Conservation (phyloP, 2,113 vertebrate species). For the Anguilla japonica region DNA sequence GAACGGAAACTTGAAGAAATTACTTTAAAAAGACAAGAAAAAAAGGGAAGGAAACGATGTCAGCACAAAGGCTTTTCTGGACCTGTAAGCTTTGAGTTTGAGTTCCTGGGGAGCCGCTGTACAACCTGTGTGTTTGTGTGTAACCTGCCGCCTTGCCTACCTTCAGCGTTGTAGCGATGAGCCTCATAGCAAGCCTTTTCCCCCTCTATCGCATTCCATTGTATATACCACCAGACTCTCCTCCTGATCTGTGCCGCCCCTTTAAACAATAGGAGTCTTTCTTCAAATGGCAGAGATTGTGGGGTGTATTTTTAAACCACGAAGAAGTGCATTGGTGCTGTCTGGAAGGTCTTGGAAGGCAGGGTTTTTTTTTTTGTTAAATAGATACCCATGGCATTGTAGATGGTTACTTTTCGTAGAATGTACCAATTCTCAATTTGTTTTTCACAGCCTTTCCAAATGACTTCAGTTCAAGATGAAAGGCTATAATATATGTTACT, state of each 20-base stretch:
- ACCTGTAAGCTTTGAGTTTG: not conserved
- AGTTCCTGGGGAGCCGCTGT: not conserved
- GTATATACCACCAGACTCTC: slow-evolving; percentile 11
- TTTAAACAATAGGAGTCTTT: slow-evolving; percentile 5
- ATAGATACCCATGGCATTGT: not conserved
- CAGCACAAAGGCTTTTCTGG: not conserved
- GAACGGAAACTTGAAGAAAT: not conserved
- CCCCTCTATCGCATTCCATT: not conserved
- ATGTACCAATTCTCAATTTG: not conserved
- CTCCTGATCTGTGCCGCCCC: not conserved
- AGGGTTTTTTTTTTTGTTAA: not conserved
- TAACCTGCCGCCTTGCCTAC: not conserved
- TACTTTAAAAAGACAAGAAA: not conserved
- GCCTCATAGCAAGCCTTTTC: not conserved
- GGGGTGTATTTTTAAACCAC: slow-evolving; percentile 3
- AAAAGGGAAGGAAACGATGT: not conserved
- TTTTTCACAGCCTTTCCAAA: not conserved
- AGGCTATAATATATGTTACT: not conserved
- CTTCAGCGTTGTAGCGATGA: not conserved
- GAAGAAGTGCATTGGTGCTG: not conserved
- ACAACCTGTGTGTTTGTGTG: not conserved
- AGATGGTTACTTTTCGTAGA: not conserved
- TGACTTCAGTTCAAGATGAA: not conserved
- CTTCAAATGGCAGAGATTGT: not conserved
- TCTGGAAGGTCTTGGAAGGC: not conserved